These are phyloP conservation scores for Calliphora vicina DNA, from an alignment of 1,140 invertebrate species.

Conservation along the genomic window DNA sequence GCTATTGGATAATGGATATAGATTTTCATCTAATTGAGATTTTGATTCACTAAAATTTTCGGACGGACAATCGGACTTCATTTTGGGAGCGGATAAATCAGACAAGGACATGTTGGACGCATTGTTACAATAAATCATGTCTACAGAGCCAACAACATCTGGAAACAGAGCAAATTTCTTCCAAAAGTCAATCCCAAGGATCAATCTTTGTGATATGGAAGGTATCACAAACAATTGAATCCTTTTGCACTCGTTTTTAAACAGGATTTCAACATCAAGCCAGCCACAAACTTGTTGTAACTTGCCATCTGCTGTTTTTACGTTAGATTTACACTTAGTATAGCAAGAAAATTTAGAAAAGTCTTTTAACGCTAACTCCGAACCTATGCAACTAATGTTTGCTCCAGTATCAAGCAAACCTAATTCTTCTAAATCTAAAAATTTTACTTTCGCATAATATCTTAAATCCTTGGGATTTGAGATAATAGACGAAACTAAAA, in stretches of 20 bases:
- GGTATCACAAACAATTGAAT: conserved; percentile 19
- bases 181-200: conserved; percentile 20
- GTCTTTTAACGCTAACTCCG: background rate
- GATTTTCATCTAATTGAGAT: background rate
- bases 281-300: background rate
- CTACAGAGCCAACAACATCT: background rate
- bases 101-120: background rate
- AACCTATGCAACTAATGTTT: background rate
- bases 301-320: conserved; percentile 23
- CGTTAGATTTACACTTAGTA: background rate
- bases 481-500: background rate
- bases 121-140: background rate
- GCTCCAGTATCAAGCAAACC: background rate
- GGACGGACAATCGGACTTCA: background rate
- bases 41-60: background rate
- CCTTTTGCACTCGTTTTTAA: background rate
- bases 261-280: background rate
- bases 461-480: background rate
- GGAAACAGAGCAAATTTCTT: conserved; percentile 13
- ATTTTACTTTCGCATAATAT: background rate
- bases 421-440: background rate
- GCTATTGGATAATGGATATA: conserved; percentile 32
- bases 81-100: background rate
- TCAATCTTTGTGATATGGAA: background rate
- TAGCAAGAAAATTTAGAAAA: conserved; percentile 8